These are phyloP conservation scores for Prorops nasuta DNA, from an alignment of 1,140 invertebrate genomes.

Conservation along the genomic window DNA sequence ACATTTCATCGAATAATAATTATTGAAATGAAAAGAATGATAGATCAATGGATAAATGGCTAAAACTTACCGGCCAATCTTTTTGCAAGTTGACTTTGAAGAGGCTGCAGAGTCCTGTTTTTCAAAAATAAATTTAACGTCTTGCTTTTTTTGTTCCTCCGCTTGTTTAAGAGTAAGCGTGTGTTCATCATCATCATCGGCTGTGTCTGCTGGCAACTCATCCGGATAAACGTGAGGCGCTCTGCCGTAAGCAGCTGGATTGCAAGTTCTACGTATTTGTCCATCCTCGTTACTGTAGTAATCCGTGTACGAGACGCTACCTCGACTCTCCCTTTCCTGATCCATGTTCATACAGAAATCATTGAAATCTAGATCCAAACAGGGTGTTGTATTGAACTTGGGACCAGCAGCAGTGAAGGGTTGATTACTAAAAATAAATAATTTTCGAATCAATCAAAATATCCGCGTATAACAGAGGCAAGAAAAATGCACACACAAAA, in stretches of 20 bases:
- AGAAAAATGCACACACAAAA: background rate
- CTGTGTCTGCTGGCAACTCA: constrained; percentile 30
- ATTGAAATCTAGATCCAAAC: constrained; percentile 60
- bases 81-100: constrained; percentile 41
- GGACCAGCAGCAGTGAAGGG: constrained; percentile 45
- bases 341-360: constrained; percentile 63
- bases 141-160: constrained; percentile 51
- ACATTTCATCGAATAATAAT: constrained; percentile 1
- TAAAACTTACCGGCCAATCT: constrained; percentile 46
- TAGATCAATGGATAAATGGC: background rate
- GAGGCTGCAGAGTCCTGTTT: constrained; percentile 37
- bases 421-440: constrained; percentile 42
- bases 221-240: constrained; percentile 19
- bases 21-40: background rate
- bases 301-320: constrained; percentile 55
- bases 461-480: background rate
- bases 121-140: constrained; percentile 50
- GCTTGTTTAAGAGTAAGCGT: constrained; percentile 48
- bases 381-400: constrained; percentile 58
- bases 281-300: constrained; percentile 55
- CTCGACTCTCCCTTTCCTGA: constrained; percentile 51
- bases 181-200: constrained; percentile 52
- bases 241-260: background rate
- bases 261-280: constrained; percentile 41
- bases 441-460: too few relatives aligned